Evolutionary conservation across 2,113 vertebrate genomes (phyloP).

Genomic region (Megaleporinus macrocephalus): DNA sequence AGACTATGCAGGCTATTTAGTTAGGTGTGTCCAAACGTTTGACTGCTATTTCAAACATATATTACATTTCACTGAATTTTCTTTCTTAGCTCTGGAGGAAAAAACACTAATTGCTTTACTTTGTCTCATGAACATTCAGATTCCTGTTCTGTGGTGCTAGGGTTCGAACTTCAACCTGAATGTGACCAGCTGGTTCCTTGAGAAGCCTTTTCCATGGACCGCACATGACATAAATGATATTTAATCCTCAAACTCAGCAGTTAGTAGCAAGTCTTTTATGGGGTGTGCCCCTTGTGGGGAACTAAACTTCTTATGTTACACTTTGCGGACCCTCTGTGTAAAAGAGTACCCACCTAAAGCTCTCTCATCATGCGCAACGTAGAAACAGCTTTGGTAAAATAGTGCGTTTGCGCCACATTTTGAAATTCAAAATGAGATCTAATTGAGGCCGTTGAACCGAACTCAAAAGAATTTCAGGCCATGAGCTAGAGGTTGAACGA

Average conservation of each 20-base stretch:
- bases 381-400: conserved; percentile 61
- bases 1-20: too few relatives aligned
- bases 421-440: conserved; percentile 59
- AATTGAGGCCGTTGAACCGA: conserved; percentile 56
- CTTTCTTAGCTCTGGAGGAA: too few relatives aligned
- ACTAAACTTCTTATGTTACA: background rate
- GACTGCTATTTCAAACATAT: too few relatives aligned
- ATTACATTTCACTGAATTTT: too few relatives aligned
- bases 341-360: conserved; percentile 8
- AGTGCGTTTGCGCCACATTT: conserved; percentile 46
- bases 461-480: conserved; percentile 37
- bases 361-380: conserved; percentile 51
- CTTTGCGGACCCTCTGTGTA: background rate
- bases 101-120: background rate
- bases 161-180: background rate
- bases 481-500: conserved; percentile 57
- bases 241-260: background rate
- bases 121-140: background rate
- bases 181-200: background rate
- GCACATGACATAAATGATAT: background rate
- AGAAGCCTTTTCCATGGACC: background rate
- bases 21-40: too few relatives aligned
- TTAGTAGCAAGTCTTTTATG: background rate
- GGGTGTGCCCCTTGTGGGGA: background rate
- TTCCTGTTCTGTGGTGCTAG: background rate